Percentiles rank a stretch among this genome's conserved stretches.
Evolutionary conservation across 2,113 vertebrate genomes (phyloP).

Genomic region (Elephas maximus): DNA sequence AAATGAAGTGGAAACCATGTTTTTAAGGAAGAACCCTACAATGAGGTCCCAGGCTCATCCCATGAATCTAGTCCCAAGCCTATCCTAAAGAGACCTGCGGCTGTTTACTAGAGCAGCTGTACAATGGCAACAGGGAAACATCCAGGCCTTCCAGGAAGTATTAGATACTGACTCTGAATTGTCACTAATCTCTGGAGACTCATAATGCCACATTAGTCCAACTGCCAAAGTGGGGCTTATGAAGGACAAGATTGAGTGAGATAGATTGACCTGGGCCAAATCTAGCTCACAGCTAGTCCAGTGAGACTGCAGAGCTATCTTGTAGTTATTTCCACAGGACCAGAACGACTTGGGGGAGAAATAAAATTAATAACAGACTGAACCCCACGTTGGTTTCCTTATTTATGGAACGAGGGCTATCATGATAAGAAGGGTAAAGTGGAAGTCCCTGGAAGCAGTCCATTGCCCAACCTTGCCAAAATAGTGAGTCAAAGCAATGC

Average conservation of each 20-base stretch:
- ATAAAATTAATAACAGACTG: not conserved
- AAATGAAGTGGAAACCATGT: not conserved
- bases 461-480: not conserved
- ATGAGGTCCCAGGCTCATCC: not conserved
- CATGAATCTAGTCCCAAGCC: not conserved
- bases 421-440: not conserved
- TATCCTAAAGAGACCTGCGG: not conserved
- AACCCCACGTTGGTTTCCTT: not conserved
- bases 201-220: not conserved
- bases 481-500: not conserved
- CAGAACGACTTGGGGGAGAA: not conserved
- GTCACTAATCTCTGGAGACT: not conserved
- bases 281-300: not conserved
- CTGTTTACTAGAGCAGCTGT: not conserved
- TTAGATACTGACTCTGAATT: not conserved
- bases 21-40: not conserved
- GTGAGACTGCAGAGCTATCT: not conserved
- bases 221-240: not conserved
- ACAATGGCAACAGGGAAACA: not conserved
- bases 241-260: not conserved
- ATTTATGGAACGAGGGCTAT: not conserved
- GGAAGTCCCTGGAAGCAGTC: not conserved
- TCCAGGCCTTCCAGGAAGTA: not conserved
- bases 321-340: not conserved
- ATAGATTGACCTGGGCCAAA: not conserved